Conservation (phyloP, 2,113 vertebrate species). For the Indicator maculatus region DNA sequence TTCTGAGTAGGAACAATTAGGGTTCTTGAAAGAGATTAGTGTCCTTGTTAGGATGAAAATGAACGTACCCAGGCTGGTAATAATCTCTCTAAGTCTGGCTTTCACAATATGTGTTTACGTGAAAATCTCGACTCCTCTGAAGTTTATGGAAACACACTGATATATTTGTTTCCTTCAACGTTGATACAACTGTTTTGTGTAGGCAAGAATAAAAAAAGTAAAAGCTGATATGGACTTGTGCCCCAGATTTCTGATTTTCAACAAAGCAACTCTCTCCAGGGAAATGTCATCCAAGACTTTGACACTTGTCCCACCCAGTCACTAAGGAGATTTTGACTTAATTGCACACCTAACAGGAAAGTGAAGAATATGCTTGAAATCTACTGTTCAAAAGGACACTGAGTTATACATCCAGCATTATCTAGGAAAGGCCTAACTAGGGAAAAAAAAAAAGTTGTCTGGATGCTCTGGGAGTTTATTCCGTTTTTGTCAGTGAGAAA, state of each 20-base stretch:
- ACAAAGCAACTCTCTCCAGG: neutral
- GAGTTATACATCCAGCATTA: neutral
- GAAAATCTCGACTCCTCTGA: neutral
- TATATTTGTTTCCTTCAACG: neutral
- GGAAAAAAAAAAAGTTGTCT: neutral
- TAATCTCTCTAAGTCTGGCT: neutral
- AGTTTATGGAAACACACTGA: neutral
- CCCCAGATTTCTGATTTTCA: neutral
- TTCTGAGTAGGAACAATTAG: slow-evolving; percentile 33
- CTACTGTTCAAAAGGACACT: neutral
- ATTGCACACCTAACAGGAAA: neutral
- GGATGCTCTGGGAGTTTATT: neutral
- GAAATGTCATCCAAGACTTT: neutral
- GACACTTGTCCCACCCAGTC: neutral
- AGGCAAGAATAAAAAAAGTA: neutral
- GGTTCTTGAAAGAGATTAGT: slow-evolving; percentile 23
- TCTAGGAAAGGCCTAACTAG: neutral
- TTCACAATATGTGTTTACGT: neutral
- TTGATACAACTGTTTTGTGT: neutral
- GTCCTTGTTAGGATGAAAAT: slow-evolving; percentile 26
- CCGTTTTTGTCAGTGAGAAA: neutral
- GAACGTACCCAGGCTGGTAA: neutral
- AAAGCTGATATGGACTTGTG: neutral
- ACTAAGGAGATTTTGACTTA: neutral
- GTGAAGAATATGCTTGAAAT: neutral